Conservation (phyloP, 2,113 vertebrate species). For the Tursiops truncatus region DNA sequence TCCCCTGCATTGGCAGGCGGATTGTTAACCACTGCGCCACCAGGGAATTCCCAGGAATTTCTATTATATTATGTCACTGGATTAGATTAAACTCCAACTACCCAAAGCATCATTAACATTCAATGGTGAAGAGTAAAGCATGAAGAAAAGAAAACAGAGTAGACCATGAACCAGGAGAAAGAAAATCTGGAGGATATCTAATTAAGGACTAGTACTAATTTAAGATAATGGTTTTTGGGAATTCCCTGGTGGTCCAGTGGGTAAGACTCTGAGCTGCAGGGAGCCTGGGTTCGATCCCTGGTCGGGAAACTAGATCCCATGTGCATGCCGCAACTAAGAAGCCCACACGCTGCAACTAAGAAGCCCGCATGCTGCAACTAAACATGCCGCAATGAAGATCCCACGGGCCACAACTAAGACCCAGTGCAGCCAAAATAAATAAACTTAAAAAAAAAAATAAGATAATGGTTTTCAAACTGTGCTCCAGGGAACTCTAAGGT, state of each 20-base stretch:
- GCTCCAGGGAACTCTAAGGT: not conserved
- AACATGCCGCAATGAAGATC: too few relatives aligned
- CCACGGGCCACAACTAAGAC: too few relatives aligned
- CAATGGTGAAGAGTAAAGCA: not conserved
- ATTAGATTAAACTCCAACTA: conserved; percentile 18
- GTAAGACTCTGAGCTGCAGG: too few relatives aligned
- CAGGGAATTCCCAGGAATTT: not conserved
- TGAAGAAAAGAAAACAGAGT: not conserved
- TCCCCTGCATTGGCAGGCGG: too few relatives aligned
- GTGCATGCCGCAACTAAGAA: too few relatives aligned
- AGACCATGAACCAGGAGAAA: not conserved
- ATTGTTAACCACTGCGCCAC: too few relatives aligned
- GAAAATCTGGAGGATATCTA: not conserved
- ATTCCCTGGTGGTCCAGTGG: too few relatives aligned
- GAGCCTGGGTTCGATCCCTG: too few relatives aligned
- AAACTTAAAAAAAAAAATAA: not conserved
- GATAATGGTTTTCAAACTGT: not conserved
- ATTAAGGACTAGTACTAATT: not conserved
- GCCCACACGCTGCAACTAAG: too few relatives aligned
- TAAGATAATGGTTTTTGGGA: conserved; percentile 8
- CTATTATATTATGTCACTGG: not conserved
- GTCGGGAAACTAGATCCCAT: too few relatives aligned
- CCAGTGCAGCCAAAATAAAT: too few relatives aligned
- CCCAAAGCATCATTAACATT: not conserved
- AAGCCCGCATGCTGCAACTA: too few relatives aligned